Percentiles rank a stretch among this genome's conserved stretches.
phyloP scores from a whole-genome alignment of 2,113 vertebrate genomes.

The Oncorhynchus kisutch region DNA sequence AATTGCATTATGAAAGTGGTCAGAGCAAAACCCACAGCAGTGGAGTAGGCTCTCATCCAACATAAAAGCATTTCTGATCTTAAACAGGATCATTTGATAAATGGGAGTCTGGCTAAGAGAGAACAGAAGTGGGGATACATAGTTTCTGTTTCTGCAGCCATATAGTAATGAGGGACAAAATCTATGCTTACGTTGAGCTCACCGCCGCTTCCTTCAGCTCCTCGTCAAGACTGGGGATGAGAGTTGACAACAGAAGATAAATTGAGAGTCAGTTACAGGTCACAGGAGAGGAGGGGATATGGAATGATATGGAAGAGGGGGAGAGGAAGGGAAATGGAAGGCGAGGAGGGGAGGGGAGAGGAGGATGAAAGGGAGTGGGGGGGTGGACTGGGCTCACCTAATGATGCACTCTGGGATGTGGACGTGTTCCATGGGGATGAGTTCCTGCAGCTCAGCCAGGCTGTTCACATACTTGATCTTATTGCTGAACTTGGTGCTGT shows the following conservation, averaged over 20 bases:
- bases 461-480: constrained; percentile 93
- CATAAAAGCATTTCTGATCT: constrained; percentile 36
- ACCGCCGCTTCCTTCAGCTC: constrained; percentile 87
- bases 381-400: constrained; percentile 77
- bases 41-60: constrained; percentile 32
- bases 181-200: constrained; percentile 83
- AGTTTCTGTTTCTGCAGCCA: neutral
- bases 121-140: neutral
- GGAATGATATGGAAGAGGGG: no score
- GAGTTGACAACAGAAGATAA: constrained; percentile 47
- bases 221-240: constrained; percentile 85
- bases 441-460: constrained; percentile 84
- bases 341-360: no score
- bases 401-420: constrained; percentile 95
- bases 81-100: constrained; percentile 50
- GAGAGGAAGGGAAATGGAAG: no score
- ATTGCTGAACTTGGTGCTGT: constrained; percentile 96
- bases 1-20: constrained; percentile 33
- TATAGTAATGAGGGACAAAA: constrained; percentile 29
- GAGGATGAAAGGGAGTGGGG: no score
- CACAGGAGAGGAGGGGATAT: neutral
- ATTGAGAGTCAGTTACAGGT: constrained; percentile 16
- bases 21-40: constrained; percentile 24
- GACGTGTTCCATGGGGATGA: constrained; percentile 93
- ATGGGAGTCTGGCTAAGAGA: constrained; percentile 22